Percentiles rank a stretch among this genome's conserved stretches.
Evolutionary conservation across 2,888 invertebrate genomes (phyloP).

Genomic region (Gymnosoma rotundatum): DNA sequence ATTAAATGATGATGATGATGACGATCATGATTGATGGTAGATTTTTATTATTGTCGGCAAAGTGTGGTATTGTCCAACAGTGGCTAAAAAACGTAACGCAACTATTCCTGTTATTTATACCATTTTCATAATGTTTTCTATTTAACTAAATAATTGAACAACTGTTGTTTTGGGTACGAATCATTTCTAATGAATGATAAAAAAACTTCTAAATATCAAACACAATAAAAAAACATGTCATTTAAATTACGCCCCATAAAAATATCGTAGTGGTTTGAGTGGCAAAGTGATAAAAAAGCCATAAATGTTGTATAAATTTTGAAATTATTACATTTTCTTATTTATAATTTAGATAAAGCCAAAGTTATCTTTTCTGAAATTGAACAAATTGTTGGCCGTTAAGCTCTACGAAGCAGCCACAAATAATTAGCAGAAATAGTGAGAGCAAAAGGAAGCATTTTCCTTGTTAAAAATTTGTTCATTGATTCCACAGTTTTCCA

Average conservation of each 20-base stretch:
- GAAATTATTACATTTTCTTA: too few species aligned
- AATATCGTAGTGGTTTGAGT: not conserved
- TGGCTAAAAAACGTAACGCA: not conserved
- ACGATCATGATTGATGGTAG: conserved; percentile 13
- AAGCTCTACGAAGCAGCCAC: not conserved
- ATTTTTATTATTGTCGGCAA: conserved; percentile 3
- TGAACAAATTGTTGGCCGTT: not conserved
- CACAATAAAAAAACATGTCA: conserved; percentile 22
- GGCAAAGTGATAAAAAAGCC: not conserved
- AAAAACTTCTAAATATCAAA: not conserved
- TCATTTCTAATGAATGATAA: conserved; percentile 9
- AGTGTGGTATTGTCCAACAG: conserved; percentile 19
- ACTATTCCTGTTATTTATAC: not conserved
- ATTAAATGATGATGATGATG: not conserved
- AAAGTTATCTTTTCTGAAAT: not conserved
- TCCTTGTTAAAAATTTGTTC: too few species aligned
- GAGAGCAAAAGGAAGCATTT: too few species aligned
- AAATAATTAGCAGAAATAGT: too few species aligned
- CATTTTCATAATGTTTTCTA: not conserved
- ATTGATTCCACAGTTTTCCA: too few species aligned
- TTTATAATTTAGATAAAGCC: too few species aligned
- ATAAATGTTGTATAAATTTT: not conserved
- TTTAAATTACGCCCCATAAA: conserved; percentile 59
- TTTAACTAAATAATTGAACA: not conserved
- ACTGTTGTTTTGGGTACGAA: not conserved